phyloP scores from a whole-genome alignment of 2,113 vertebrate genomes.

The Cochlearius cochlearius region DNA sequence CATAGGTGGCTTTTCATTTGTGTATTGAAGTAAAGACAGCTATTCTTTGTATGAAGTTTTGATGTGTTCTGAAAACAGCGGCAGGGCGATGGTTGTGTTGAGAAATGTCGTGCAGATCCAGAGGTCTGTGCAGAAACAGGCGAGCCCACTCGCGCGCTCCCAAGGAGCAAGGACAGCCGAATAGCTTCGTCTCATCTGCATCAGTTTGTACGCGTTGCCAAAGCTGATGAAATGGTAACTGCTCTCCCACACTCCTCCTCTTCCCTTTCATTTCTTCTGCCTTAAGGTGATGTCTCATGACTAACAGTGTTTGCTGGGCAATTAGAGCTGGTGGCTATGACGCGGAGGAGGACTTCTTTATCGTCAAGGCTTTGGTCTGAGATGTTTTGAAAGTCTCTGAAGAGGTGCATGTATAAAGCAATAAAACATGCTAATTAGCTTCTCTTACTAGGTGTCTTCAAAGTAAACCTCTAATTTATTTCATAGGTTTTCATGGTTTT shows the following conservation, averaged over 20 bases:
- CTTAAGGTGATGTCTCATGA: not conserved
- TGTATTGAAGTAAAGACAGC: not conserved
- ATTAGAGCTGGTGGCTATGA: not conserved
- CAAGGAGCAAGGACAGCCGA: not conserved
- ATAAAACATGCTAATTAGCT: not conserved
- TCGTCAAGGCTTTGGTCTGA: not conserved
- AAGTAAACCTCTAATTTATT: not conserved
- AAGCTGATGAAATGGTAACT: not conserved
- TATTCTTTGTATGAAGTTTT: not conserved
- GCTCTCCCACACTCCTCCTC: not conserved
- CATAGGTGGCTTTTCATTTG: not conserved
- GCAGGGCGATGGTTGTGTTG: fast-evolving
- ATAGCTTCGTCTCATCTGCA: not conserved
- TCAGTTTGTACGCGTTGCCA: fast-evolving
- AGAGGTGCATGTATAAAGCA: not conserved
- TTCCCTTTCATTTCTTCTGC: not conserved
- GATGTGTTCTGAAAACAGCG: fast-evolving
- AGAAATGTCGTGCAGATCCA: fast-evolving
- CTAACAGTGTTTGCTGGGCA: not conserved
- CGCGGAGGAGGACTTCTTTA: not conserved
- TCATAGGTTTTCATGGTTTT: not conserved
- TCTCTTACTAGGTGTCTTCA: not conserved
- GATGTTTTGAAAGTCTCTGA: not conserved
- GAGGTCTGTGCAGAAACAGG: not conserved
- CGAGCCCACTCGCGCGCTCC: fast-evolving